phyloP scores from a whole-genome alignment of 2,888 invertebrate species.

The Tetranychus piercei region DNA sequence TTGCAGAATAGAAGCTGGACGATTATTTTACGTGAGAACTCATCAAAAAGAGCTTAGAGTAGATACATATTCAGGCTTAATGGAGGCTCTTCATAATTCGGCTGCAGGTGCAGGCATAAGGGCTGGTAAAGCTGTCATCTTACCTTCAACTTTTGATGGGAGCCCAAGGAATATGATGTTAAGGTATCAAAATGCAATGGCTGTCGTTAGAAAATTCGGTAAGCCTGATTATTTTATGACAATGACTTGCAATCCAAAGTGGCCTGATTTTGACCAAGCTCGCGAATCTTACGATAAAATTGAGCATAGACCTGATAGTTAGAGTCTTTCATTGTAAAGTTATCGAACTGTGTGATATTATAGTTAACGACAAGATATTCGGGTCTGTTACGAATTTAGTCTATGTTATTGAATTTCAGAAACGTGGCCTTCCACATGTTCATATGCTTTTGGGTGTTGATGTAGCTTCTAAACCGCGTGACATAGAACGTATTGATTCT shows the following conservation, averaged over 20 bases:
- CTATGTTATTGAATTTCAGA: constrained; percentile 29
- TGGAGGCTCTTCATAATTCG: constrained; percentile 20
- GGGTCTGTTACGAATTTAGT: constrained; percentile 24
- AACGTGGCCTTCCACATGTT: constrained; percentile 25
- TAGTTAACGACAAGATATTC: constrained; percentile 24
- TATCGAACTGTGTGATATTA: constrained; percentile 13
- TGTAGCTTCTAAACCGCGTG: constrained; percentile 22
- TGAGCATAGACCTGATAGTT: constrained; percentile 31
- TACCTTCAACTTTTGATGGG: constrained; percentile 26
- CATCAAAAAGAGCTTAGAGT: constrained; percentile 28
- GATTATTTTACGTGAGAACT: constrained; percentile 26
- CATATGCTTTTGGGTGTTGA: constrained; percentile 12
- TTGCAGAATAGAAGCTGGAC: constrained; percentile 28
- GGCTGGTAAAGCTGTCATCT: constrained; percentile 30
- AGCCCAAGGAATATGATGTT: constrained; percentile 31
- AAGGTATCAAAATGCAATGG: constrained; percentile 34
- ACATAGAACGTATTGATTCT: constrained; percentile 24
- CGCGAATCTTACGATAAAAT: constrained; percentile 23
- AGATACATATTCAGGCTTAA: constrained; percentile 29
- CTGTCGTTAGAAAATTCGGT: constrained; percentile 34
- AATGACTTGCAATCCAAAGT: constrained; percentile 35
- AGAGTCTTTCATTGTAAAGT: constrained; percentile 30
- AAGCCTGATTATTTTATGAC: constrained; percentile 35
- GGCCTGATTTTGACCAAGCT: constrained; percentile 33
- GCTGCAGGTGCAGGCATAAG: constrained; percentile 37